These are phyloP conservation scores for Gallinago media DNA, from an alignment of 2,113 vertebrate species.

Conservation along the genomic window DNA sequence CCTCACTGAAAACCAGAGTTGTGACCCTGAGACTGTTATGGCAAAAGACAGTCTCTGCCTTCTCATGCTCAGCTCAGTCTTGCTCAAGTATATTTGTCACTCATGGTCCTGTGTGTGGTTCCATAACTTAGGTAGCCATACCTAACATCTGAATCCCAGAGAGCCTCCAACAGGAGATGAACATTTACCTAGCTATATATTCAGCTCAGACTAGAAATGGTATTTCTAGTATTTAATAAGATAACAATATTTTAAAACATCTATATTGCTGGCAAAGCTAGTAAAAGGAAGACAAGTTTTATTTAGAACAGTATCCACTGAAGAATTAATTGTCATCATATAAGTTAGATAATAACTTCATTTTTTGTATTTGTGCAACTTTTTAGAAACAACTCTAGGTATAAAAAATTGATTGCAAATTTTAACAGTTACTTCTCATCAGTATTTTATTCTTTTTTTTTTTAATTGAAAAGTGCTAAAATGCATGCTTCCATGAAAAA, in stretches of 20 bases:
- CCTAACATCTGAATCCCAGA: background rate
- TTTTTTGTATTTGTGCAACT: accelerated
- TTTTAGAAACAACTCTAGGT: background rate
- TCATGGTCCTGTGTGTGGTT: background rate
- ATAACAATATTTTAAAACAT: background rate
- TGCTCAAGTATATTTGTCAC: background rate
- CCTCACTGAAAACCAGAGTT: background rate
- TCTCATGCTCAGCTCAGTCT: background rate
- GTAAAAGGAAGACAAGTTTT: background rate
- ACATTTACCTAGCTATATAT: background rate
- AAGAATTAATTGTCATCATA: background rate
- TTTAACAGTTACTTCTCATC: background rate
- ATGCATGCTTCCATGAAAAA: background rate
- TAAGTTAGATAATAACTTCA: background rate
- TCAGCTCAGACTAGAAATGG: background rate
- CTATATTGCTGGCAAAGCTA: background rate
- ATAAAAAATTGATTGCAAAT: background rate
- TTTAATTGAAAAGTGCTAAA: background rate
- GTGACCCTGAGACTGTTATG: background rate
- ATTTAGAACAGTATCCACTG: background rate
- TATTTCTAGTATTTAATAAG: background rate
- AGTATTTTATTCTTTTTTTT: background rate
- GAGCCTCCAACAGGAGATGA: accelerated
- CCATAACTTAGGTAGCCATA: too few species aligned
- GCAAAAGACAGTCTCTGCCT: background rate